These are phyloP conservation scores for Pteronotus mesoamericanus DNA, from an alignment of 2,797 vertebrate species.

Conservation along the genomic window DNA sequence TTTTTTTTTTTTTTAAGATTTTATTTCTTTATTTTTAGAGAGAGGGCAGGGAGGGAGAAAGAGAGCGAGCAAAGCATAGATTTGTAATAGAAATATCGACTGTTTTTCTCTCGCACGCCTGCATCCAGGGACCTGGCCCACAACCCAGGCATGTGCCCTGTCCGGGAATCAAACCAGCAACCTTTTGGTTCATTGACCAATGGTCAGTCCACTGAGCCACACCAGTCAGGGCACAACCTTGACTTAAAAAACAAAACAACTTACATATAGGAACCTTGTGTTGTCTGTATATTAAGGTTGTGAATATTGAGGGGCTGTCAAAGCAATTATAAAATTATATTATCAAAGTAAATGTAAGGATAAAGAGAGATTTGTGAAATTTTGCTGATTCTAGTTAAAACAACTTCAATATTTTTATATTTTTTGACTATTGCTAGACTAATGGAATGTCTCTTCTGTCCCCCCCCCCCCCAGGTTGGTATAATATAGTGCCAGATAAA, in stretches of 20 bases:
- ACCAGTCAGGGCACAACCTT: too few relatives aligned
- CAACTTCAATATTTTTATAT: not conserved
- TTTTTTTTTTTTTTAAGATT: too few relatives aligned
- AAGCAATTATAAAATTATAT: not conserved
- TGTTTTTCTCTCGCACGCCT: too few relatives aligned
- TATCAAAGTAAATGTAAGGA: not conserved
- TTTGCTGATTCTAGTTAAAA: not conserved
- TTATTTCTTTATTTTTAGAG: too few relatives aligned
- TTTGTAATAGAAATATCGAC: too few relatives aligned
- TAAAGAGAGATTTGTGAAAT: not conserved
- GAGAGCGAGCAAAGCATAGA: too few relatives aligned
- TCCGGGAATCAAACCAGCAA: too few relatives aligned
- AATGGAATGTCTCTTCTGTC: not conserved
- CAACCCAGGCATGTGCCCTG: too few relatives aligned
- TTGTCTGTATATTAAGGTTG: not conserved
- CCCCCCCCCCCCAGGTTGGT: too few relatives aligned
- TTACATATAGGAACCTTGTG: not conserved
- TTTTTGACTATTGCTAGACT: not conserved
- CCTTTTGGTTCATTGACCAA: accelerated
- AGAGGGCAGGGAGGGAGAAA: too few relatives aligned
- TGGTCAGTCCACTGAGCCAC: too few relatives aligned
- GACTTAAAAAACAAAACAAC: not conserved
- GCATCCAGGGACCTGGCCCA: too few relatives aligned
- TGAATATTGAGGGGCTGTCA: not conserved
- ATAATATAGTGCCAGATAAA: not conserved